A percentile compares a stretch with the other conserved stretches of the same genome.
phyloP scores from a whole-genome alignment of 2,797 vertebrate genomes.

The Leptatherina wallacei region DNA sequence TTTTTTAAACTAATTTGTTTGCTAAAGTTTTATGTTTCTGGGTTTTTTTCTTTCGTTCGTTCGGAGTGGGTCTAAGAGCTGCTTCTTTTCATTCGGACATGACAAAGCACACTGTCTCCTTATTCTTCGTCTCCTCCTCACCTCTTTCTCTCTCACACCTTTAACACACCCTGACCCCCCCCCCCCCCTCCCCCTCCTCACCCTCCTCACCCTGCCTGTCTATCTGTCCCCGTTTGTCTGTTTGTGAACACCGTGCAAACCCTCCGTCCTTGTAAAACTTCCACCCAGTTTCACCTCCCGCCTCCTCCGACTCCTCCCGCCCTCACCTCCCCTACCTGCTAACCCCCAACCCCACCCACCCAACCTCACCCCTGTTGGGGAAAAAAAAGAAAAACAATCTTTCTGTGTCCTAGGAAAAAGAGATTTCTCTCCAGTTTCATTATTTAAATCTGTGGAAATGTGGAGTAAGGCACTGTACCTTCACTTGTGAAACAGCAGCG shows the following conservation, averaged over 20 bases:
- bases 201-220: slow-evolving; percentile 32
- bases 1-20: slow-evolving; percentile 55
- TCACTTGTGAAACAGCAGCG: slow-evolving; percentile 62
- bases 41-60: slow-evolving; percentile 42
- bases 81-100: slow-evolving; percentile 75
- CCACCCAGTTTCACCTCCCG: slow-evolving; percentile 35
- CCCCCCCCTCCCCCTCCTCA: not conserved
- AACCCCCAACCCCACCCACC: slow-evolving; percentile 4
- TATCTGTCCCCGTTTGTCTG: slow-evolving; percentile 63
- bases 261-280: slow-evolving; percentile 57
- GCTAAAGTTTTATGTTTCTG: slow-evolving; percentile 28
- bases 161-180: not conserved
- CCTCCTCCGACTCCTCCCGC: not conserved
- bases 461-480: slow-evolving; percentile 64
- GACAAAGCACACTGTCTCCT: slow-evolving; percentile 77
- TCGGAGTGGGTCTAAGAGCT: slow-evolving; percentile 70
- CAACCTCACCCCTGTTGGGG: slow-evolving; percentile 30
- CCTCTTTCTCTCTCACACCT: slow-evolving; percentile 14
- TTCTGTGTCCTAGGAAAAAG: slow-evolving; percentile 85
- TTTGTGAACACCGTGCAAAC: slow-evolving; percentile 73
- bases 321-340: not conserved
- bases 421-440: slow-evolving; percentile 84
- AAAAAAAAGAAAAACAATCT: slow-evolving; percentile 69
- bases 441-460: slow-evolving; percentile 72
- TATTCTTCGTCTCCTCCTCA: slow-evolving; percentile 7